phyloP scores from a whole-genome alignment of 2,888 invertebrate genomes.

The Cheilosia soror region DNA sequence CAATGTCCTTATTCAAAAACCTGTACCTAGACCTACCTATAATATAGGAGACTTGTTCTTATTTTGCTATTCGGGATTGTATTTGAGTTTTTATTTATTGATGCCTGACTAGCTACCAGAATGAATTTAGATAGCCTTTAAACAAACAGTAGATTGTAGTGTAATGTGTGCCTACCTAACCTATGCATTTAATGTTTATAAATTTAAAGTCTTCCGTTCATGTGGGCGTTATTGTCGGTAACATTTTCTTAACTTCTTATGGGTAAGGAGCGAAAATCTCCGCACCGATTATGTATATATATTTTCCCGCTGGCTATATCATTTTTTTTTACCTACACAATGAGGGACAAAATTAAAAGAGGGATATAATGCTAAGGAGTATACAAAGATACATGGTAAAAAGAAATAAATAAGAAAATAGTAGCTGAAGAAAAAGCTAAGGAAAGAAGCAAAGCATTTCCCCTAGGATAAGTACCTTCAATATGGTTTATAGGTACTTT shows the following conservation, averaged over 20 bases:
- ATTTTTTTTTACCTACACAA: not conserved
- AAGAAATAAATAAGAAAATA: not conserved
- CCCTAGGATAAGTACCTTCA: constrained; percentile 26
- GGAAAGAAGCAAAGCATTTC: not conserved
- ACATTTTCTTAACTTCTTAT: not conserved
- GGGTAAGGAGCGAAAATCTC: not conserved
- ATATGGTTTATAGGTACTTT: constrained; percentile 15
- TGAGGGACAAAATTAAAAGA: not conserved
- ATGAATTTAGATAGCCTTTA: too few species aligned
- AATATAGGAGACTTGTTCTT: too few species aligned
- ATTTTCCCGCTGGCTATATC: not conserved
- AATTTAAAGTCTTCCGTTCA: too few species aligned
- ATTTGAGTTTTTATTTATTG: too few species aligned
- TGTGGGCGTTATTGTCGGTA: too few species aligned
- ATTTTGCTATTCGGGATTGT: too few species aligned
- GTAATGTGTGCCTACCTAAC: too few species aligned
- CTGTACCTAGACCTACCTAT: too few species aligned
- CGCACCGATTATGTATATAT: not conserved
- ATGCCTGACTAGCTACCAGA: too few species aligned
- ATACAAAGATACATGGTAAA: not conserved
- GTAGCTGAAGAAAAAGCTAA: not conserved
- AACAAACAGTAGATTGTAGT: too few species aligned
- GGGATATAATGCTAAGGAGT: not conserved
- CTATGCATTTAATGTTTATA: too few species aligned
- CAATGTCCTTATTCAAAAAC: too few species aligned